Conservation (phyloP, 64 coral and sea anemone species). For the Anthopleura sola region DNA sequence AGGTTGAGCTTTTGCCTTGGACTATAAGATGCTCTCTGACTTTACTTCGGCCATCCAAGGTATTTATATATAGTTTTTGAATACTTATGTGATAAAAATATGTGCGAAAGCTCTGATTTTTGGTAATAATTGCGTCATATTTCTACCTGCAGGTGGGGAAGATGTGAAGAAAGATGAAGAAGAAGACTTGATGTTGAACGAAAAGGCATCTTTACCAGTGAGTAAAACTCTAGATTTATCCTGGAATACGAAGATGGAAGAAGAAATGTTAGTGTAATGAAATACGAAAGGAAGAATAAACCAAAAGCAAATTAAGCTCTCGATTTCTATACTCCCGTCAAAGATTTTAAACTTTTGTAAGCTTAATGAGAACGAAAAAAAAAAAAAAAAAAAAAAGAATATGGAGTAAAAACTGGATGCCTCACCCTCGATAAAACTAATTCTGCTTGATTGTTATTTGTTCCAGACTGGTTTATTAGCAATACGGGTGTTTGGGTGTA, state of each 20-base stretch:
- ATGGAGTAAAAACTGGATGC: neutral
- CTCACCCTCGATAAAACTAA: neutral
- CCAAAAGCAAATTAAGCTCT: neutral
- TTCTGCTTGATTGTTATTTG: neutral
- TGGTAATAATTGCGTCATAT: neutral
- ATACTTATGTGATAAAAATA: neutral
- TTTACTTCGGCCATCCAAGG: neutral
- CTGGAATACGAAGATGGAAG: too few relatives aligned
- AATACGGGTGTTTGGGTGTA: constrained; percentile 73
- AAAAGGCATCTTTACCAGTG: constrained; percentile 74
- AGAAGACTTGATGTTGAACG: constrained; percentile 58
- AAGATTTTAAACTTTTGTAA: too few relatives aligned
- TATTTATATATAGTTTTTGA: neutral
- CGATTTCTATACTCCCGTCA: too few relatives aligned
- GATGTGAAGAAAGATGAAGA: constrained; percentile 69
- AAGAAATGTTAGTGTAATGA: neutral
- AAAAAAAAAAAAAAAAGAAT: neutral
- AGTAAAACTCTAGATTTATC: neutral
- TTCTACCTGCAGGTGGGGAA: constrained; percentile 9
- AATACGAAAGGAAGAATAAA: neutral
- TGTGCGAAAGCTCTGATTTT: neutral
- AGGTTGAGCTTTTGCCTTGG: neutral
- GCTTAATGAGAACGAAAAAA: too few relatives aligned
- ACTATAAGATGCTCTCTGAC: constrained; percentile 1
- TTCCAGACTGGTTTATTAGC: constrained; percentile 70